These are phyloP conservation scores for Capromys pilorides DNA, from an alignment of 2,797 vertebrate species.

Conservation along the genomic window DNA sequence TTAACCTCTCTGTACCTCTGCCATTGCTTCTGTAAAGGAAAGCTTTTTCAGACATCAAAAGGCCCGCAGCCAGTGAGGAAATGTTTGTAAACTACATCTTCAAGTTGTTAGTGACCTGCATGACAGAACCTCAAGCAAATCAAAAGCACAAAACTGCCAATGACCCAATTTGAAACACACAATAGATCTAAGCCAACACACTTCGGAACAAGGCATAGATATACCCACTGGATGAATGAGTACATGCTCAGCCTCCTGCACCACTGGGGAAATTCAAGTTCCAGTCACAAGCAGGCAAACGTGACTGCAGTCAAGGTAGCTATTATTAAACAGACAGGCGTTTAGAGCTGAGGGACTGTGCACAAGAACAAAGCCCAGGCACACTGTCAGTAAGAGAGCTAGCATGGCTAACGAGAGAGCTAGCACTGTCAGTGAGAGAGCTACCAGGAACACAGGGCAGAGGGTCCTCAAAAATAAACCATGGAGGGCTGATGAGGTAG, in stretches of 20 bases:
- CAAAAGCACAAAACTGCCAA: neutral
- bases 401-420: too few relatives aligned
- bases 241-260: too few relatives aligned
- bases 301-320: neutral
- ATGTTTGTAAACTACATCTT: neutral
- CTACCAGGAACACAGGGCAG: neutral
- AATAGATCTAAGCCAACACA: neutral
- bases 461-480: too few relatives aligned
- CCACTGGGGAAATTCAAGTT: neutral
- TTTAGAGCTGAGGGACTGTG: rapidly evolving
- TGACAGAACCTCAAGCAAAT: neutral
- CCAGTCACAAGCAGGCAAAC: rapidly evolving
- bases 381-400: neutral
- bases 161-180: neutral
- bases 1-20: neutral
- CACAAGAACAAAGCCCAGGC: neutral
- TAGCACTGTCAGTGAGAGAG: neutral
- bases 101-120: too few relatives aligned
- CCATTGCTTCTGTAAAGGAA: neutral
- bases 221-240: neutral
- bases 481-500: too few relatives aligned
- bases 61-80: neutral
- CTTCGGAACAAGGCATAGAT: neutral
- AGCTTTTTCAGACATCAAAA: neutral
- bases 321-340: neutral